Evolutionary conservation across 2,113 vertebrate genomes (phyloP).

Genomic region (Polypterus senegalus): DNA sequence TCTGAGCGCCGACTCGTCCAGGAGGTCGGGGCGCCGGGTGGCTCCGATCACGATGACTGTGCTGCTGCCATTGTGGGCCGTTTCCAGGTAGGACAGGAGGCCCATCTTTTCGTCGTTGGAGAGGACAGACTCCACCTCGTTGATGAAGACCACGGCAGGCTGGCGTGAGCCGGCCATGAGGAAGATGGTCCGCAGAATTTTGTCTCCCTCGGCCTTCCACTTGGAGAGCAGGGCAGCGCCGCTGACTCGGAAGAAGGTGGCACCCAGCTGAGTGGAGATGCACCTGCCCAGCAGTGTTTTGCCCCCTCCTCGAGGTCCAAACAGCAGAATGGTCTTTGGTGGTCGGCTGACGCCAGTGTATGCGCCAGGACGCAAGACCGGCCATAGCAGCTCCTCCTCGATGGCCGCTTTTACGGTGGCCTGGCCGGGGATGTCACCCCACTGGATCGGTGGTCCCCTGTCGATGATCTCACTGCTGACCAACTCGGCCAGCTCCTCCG

Average conservation of each 20-base stretch:
- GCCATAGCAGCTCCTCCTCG: constrained; percentile 90
- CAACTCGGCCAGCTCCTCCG: constrained; percentile 55
- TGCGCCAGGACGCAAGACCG: constrained; percentile 57
- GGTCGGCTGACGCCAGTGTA: constrained; percentile 38
- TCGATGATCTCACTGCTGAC: constrained; percentile 73
- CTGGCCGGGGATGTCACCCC: constrained; percentile 78
- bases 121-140: constrained; percentile 70
- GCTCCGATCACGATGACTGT: constrained; percentile 69
- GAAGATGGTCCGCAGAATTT: constrained; percentile 72
- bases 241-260: constrained; percentile 67
- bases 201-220: constrained; percentile 71
- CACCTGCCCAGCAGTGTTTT: constrained; percentile 77
- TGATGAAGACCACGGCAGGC: constrained; percentile 72
- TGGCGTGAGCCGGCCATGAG: constrained; percentile 65
- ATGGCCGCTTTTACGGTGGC: constrained; percentile 68
- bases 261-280: constrained; percentile 79
- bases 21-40: constrained; percentile 69
- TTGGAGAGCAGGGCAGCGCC: constrained; percentile 61
- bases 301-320: constrained; percentile 75
- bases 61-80: constrained; percentile 51
- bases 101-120: constrained; percentile 32
- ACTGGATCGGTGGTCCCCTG: constrained; percentile 67
- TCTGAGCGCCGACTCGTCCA: constrained; percentile 72
- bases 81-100: constrained; percentile 70
- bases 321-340: constrained; percentile 71